Conservation (phyloP, 2,797 vertebrate genomes). For the Onychomys arenicola region DNA sequence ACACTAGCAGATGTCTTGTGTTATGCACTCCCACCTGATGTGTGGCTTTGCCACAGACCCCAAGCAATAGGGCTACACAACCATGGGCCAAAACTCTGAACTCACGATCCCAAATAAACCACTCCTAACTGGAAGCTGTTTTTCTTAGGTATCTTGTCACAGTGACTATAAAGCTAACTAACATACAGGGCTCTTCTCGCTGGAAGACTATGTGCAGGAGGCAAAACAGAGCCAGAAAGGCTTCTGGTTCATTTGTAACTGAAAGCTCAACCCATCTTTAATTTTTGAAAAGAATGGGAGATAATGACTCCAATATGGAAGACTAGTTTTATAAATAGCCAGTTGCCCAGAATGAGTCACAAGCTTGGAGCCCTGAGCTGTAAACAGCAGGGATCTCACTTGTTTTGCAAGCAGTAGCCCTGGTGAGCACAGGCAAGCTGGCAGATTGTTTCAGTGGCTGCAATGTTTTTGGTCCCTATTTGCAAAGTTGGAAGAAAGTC, state of each 20-base stretch:
- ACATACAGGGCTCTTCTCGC: neutral
- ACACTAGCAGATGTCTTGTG: neutral
- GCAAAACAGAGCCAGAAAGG: neutral
- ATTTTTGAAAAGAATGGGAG: slow-evolving; percentile 60
- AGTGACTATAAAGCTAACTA: neutral
- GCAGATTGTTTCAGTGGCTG: slow-evolving; percentile 23
- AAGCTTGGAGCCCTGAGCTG: slow-evolving; percentile 37
- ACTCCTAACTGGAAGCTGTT: neutral
- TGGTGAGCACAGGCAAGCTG: slow-evolving; percentile 49
- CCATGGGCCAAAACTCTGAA: no score
- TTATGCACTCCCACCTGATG: neutral
- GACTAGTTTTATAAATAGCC: slow-evolving; percentile 54
- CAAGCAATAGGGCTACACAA: neutral
- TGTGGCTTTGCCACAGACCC: neutral
- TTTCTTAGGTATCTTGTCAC: neutral
- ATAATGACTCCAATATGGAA: slow-evolving; percentile 60
- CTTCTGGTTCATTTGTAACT: slow-evolving; percentile 27
- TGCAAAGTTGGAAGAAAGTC: slow-evolving; percentile 62
- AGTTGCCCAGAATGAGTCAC: slow-evolving; percentile 69
- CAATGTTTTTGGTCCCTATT: slow-evolving; percentile 55
- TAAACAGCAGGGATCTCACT: slow-evolving; percentile 71
- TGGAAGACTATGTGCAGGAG: no score
- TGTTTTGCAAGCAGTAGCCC: slow-evolving; percentile 69
- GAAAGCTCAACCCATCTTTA: slow-evolving; percentile 55
- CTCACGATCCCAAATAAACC: neutral